Evolutionary conservation across 2,888 invertebrate species (phyloP), one percentile per base, ranked within the genome.

Genomic region (Sinohyriopsis cumingii): DNA sequence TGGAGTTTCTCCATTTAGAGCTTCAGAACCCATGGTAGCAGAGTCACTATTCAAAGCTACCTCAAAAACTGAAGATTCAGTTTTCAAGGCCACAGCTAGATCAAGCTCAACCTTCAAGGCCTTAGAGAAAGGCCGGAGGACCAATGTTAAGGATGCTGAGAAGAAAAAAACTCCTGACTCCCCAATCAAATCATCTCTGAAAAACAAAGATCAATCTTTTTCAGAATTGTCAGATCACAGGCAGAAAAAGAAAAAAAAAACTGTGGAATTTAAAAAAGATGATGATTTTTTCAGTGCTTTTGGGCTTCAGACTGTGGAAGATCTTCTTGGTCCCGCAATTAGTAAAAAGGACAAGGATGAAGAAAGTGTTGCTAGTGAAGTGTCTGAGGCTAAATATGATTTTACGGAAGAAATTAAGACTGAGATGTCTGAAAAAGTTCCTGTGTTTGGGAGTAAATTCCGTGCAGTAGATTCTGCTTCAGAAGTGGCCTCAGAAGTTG

Each of bases 271-370:
- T 45, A 66, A 69, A n/a, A 59, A 68, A 53, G 55, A 67, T n/a
- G 57, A 65, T 67, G 79, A 79, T 65, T 33, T 80, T 28, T 82
- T 88, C 72, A 80, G 80, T 66, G 70, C 77, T 1, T 79, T 88
- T 67, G 87, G 87, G 19, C 62, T 89, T 59, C 87, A 86, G 24
- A 86, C 84, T 20, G 82, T 88, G 0, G 87, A 89, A 53, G 89
- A 89, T 57, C 73, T 89, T 12, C 63, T 86, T 24, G 84, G 79
- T 22, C 74, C 59, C 4, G 65, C 68, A 2, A 12, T 45, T 45
- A 69, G 71, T 19, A 77, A 73, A 33, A 81, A 80, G 33, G 78
- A 77, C 53, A 77, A 70, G 55, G 79, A 81, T 33, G 71, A 68
- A 59, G 72, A 65, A 3, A 77, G 78, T 64, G 74, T 78, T 15